phyloP scores from a whole-genome alignment of 30 jellyfish, hydroid and myxozoan genomes.

The Turritopsis rubra region DNA sequence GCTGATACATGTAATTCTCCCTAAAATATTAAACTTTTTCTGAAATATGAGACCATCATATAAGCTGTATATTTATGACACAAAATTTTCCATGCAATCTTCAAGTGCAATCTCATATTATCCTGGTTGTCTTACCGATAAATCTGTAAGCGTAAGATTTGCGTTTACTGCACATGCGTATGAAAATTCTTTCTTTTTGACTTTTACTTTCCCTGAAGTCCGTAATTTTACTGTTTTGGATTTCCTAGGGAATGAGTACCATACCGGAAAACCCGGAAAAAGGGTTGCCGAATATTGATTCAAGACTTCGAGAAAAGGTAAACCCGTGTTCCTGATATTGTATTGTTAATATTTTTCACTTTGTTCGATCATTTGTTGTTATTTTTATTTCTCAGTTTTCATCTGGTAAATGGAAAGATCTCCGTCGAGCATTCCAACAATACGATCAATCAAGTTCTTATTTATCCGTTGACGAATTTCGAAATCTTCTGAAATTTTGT shows the following conservation, averaged over 20 bases:
- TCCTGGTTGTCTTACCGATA: no score
- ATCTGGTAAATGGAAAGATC: conserved; percentile 49
- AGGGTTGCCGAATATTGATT: conserved; percentile 47
- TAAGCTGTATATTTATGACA: no score
- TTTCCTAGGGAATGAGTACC: conserved; percentile 1
- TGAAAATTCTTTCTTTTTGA: background rate
- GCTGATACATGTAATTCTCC: no score
- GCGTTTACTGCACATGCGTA: no score
- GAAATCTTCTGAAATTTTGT: conserved; percentile 43
- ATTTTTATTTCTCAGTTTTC: conserved; percentile 27
- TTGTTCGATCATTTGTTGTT: conserved; percentile 7
- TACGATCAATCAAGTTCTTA: conserved; percentile 42
- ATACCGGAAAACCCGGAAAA: conserved; percentile 24
- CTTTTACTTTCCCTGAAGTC: no score
- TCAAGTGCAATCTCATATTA: no score
- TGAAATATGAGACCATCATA: no score
- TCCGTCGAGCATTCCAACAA: conserved; percentile 61
- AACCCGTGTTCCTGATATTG: background rate
- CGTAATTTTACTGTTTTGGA: no score
- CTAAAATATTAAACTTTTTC: no score
- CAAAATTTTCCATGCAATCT: no score
- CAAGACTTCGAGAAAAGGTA: conserved; percentile 46
- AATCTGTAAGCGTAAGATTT: no score
- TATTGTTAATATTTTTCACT: background rate
- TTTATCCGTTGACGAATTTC: conserved; percentile 48